A percentile compares a stretch with the other conserved stretches of the same genome.
phyloP scores from a whole-genome alignment of 2,113 vertebrate species.

The Trochalopteron elliotii region DNA sequence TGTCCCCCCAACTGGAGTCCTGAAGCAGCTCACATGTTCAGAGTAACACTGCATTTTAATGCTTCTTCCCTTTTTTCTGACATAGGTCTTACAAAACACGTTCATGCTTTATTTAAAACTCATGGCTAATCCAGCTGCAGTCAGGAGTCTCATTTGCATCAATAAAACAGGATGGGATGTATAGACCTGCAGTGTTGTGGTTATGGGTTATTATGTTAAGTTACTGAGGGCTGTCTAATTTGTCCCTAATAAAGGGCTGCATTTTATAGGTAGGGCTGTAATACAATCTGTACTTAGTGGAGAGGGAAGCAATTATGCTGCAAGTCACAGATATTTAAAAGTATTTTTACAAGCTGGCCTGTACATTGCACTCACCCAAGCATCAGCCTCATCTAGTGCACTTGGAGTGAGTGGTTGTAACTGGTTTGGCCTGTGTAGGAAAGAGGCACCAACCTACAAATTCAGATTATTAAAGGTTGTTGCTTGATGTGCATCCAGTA shows the following conservation, averaged over 20 bases:
- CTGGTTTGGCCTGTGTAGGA: not conserved
- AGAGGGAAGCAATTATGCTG: not conserved
- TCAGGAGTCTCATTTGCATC: not conserved
- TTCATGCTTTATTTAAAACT: no score
- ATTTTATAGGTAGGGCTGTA: not conserved
- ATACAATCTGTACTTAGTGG: not conserved
- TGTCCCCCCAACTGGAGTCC: no score
- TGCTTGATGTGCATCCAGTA: rapidly evolving
- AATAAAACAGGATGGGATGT: not conserved
- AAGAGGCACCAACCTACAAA: not conserved
- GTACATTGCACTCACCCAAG: not conserved
- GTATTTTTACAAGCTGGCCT: not conserved
- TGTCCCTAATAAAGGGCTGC: not conserved
- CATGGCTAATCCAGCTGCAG: no score
- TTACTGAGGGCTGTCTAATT: not conserved
- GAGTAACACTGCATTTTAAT: no score
- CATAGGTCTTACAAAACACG: no score
- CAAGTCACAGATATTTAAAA: not conserved
- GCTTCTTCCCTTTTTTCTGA: no score
- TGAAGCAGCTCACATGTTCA: no score
- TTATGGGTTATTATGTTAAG: not conserved
- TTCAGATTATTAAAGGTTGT: not conserved
- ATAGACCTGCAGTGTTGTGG: not conserved
- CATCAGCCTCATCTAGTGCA: not conserved
- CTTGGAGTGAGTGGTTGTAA: not conserved